phyloP scores from a whole-genome alignment of 2,113 vertebrate species.

The Gasterosteus nipponicus region DNA sequence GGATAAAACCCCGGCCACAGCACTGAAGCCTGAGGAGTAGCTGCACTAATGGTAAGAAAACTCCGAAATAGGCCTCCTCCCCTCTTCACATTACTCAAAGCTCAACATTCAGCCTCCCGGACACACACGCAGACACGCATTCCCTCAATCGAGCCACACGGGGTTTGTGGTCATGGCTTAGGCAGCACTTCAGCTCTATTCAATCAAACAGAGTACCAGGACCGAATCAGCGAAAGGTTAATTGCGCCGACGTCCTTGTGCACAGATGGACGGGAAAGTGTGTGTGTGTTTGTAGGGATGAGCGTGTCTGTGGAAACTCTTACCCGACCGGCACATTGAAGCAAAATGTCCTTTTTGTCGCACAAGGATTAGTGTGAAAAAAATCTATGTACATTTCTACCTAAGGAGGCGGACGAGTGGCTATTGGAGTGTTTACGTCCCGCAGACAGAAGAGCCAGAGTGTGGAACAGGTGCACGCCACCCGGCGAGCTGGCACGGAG shows the following conservation, averaged over 20 bases:
- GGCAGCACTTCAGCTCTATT: conserved; percentile 74
- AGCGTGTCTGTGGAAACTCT: conserved; percentile 69
- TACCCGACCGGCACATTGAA: conserved; percentile 61
- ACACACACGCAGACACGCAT: conserved; percentile 18
- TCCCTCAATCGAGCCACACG: conserved; percentile 40
- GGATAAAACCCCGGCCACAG: conserved; percentile 47
- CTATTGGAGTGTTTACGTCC: conserved; percentile 71
- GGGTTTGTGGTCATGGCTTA: conserved; percentile 72
- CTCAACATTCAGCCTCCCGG: conserved; percentile 42
- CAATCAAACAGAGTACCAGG: conserved; percentile 72
- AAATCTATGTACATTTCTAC: conserved; percentile 1
- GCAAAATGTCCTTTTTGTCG: conserved; percentile 75
- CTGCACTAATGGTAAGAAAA: conserved; percentile 41
- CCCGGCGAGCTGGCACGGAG: conserved; percentile 27
- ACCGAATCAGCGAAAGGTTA: conserved; percentile 79
- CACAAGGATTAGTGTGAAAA: conserved; percentile 68
- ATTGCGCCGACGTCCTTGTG: conserved; percentile 76
- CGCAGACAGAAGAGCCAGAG: conserved; percentile 41
- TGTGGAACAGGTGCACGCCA: conserved; percentile 74
- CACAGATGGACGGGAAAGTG: conserved; percentile 61
- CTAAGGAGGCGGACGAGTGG: conserved; percentile 73
- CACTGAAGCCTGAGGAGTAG: conserved; percentile 49
- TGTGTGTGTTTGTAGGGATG: conserved; percentile 38
- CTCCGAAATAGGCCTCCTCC: conserved; percentile 17
- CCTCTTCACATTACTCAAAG: conserved; percentile 35